Evolutionary conservation across 2,888 invertebrate species (phyloP).

Genomic region (Pachymerium ferrugineum): DNA sequence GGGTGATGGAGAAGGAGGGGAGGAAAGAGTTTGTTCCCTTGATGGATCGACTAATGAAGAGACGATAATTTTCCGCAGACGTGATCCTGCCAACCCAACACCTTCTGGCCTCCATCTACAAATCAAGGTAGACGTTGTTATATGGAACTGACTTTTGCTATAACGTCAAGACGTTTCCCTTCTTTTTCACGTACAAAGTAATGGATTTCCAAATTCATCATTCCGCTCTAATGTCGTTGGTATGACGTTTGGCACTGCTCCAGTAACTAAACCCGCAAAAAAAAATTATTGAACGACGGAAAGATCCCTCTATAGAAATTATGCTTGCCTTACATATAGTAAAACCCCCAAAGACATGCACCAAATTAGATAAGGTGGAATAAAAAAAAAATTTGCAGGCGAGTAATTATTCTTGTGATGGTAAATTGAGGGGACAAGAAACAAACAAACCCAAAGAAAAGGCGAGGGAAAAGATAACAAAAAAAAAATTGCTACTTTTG

Average conservation of each 20-base stretch:
- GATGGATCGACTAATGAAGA: constrained; percentile 23
- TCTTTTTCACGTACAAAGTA: constrained; percentile 1
- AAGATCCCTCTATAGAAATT: background rate
- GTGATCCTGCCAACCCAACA: constrained; percentile 23
- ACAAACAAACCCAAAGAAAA: background rate
- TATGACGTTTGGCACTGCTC: background rate
- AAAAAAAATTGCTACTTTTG: background rate
- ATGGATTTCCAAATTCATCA: constrained; percentile 18
- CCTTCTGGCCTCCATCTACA: constrained; percentile 2
- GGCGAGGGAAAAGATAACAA: background rate
- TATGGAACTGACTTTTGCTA: background rate
- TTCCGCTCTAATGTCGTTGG: background rate
- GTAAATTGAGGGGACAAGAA: too few species aligned
- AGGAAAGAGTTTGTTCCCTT: constrained; percentile 11
- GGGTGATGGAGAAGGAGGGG: background rate
- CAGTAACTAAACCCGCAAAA: background rate
- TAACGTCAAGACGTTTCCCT: background rate
- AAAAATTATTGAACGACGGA: background rate
- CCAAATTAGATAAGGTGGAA: too few species aligned
- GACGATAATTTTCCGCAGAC: background rate
- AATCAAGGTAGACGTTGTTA: constrained; percentile 3
- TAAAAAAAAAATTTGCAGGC: too few species aligned
- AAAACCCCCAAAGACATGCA: too few species aligned
- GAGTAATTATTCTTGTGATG: too few species aligned
- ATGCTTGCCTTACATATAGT: background rate